A percentile compares a stretch with the other conserved stretches of the same genome.
Evolutionary conservation across 2,113 vertebrate genomes (phyloP).

Genomic region (Tragelaphus buxtoni): DNA sequence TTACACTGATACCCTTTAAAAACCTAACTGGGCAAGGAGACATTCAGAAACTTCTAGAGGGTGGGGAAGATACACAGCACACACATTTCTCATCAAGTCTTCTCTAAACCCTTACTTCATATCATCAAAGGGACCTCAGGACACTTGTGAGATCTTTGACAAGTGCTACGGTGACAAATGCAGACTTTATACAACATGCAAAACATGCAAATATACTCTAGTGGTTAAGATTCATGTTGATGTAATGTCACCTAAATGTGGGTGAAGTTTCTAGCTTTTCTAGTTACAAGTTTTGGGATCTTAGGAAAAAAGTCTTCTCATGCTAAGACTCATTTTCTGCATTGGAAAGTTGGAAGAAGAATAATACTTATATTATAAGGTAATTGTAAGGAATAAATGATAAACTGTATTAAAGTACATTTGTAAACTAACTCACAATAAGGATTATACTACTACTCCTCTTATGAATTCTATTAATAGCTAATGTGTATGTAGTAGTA

Average conservation of each 20-base stretch:
- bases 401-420: not conserved
- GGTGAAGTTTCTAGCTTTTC: not conserved
- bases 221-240: not conserved
- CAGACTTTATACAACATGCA: not conserved
- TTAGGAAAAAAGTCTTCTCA: not conserved
- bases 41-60: not conserved
- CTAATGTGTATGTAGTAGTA: not conserved
- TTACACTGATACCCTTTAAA: not conserved
- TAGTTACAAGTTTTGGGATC: not conserved
- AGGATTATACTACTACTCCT: not conserved
- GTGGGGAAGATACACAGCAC: not conserved
- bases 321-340: not conserved
- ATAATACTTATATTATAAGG: not conserved
- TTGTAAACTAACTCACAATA: not conserved
- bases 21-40: not conserved
- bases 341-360: not conserved
- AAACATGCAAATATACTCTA: not conserved
- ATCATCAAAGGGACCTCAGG: not conserved
- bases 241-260: not conserved
- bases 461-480: not conserved
- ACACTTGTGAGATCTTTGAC: not conserved
- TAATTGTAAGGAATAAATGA: not conserved
- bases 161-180: not conserved
- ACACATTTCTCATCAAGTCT: not conserved
- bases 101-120: not conserved